Percentiles rank a stretch among this genome's conserved stretches.
phyloP scores from a whole-genome alignment of 2,113 vertebrate species.

The Machaerirhynchus nigripectus region DNA sequence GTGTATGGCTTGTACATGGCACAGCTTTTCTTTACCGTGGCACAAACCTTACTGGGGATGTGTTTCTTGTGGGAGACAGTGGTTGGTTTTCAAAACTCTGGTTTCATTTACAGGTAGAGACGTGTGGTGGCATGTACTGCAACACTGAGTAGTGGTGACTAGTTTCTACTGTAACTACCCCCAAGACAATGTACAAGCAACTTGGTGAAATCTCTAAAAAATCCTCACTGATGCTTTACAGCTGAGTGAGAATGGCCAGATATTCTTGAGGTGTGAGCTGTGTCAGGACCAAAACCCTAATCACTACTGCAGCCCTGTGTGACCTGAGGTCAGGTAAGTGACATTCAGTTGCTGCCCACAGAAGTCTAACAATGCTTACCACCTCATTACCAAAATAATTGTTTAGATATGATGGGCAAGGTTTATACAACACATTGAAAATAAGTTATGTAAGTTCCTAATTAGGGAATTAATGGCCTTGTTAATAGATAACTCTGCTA shows the following conservation, averaged over 20 bases:
- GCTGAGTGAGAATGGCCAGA: neutral
- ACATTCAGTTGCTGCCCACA: neutral
- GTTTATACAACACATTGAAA: neutral
- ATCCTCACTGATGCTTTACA: neutral
- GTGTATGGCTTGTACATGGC: neutral
- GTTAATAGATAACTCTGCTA: neutral
- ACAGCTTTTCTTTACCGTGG: neutral
- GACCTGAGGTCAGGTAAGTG: neutral
- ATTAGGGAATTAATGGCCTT: neutral
- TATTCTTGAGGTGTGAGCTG: neutral
- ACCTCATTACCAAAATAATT: neutral
- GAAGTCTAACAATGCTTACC: neutral
- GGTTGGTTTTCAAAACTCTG: neutral
- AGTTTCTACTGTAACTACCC: neutral
- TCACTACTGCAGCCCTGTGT: neutral
- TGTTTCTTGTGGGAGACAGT: neutral
- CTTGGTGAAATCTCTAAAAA: neutral
- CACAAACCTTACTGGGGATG: neutral
- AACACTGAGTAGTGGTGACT: neutral
- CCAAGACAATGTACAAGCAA: neutral
- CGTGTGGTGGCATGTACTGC: rapidly evolving
- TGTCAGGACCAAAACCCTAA: neutral
- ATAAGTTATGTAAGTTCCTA: neutral
- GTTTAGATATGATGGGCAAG: neutral
- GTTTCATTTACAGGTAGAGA: neutral